Base-by-base conservation (phyloP, 2,888 invertebrate genomes). In the Pyrrhosoma nymphula region DNA sequence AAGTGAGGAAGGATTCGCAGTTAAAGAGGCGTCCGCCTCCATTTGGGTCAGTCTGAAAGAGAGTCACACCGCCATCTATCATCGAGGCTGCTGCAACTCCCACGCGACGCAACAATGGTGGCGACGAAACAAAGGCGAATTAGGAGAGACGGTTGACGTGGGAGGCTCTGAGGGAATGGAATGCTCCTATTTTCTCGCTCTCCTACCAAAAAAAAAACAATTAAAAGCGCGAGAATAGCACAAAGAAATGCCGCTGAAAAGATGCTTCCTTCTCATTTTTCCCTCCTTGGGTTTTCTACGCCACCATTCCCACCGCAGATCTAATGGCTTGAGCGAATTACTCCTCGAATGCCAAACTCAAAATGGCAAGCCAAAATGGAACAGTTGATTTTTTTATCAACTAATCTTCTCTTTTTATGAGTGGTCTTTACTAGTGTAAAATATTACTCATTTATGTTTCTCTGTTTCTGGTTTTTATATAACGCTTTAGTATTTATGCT, bases 171-270 rank as follows among this genome's bases (percentile, higher is more conserved):
- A 63, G 93, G 69, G 93, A 93, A 93, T n/a, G 93, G 75, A 93
- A 93, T 93, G 93, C 69, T 69, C 93, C 47, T 93, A 69, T 93
- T 93, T 93, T 47, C 69, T 69, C 93, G 69, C 47, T 93, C 69
- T 69, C 39, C 93, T n/a, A 55, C 39, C 47, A 47, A 47, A 47
- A 47, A 47, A 69, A 47, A 12, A 93, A 93, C 69, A 4, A 63
- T 75, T 39, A 20, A 93, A 55, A 93, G 69, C 69, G 63, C 47
- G 69, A 93, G 69, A 93, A 69, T 69, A 93, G 93, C 26, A 89
- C 47, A 89, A 82, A 82, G 82, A 82, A 35, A 82, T 82, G 35
- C 82, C 89, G 47, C 89, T 47, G 55, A 56, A 93, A 69, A n/a
- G 93, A 35, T 75, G 69, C 30, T 82, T n/a, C 82, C n/a, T 20